Evolutionary conservation across 2,113 vertebrate genomes (phyloP), one percentile per base, ranked within the genome.

Genomic region (Hystrix brachyura): DNA sequence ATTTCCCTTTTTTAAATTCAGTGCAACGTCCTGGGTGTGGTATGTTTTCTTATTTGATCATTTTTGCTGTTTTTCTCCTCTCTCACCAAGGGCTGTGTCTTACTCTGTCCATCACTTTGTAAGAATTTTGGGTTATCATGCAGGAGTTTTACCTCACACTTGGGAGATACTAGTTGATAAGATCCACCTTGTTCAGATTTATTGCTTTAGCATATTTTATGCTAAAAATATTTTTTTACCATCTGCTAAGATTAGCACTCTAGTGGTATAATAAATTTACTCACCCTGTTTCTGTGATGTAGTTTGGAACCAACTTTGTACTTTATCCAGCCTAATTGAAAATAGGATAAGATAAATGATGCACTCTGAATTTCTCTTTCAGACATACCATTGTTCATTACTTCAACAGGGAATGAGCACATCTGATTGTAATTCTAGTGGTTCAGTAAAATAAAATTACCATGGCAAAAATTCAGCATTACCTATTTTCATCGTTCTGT

Each of bases 161-260:
- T 10, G 98, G 98, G 99, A 98, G 97, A 97, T 98, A 98, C 98
- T 98, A 98, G 98, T 98, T 99, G 98, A 98, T 98, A 98, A 98
- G 98, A 98, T 98, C 98, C 94, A 98, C 98, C 98, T 98, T 98
- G 98, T 97, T 98, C 98, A 98, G 98, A 99, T 98, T 99, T 98
- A 99, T 98, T 98, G 98, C 98, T 98, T 98, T 98, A 98, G 97
- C 98, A 98, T 98, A 98, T 99, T 99, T 99, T 98, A 98, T 98
- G 98, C 98, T 98, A 98, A 98, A 98, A 98, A 98, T 98, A 98
- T 98, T 98, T 98, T 98, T 98, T 96, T 98, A 97, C 98, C 98
- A 99, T 99, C 98, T 99, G 98, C 98, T 98, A 98, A 99, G 98
- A 98, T 99, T 99, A 99, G 98, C 98, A 98, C 98, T 98, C 96